Conservation (phyloP, 92 coral and sea anemone species). For the Phenganax subtilis region DNA sequence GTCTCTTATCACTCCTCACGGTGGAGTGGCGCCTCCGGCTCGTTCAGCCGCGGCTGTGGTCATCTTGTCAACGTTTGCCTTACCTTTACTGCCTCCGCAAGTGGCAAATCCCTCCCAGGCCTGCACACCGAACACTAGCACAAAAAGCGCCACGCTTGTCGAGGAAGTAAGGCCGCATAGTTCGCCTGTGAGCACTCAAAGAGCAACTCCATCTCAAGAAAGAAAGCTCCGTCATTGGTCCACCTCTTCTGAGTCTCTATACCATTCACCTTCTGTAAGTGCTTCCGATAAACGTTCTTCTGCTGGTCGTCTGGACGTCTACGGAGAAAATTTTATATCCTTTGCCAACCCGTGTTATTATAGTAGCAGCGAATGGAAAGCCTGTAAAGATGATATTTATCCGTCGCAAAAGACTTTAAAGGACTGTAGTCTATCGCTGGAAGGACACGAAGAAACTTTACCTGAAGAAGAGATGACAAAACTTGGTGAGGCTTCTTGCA, state of each 20-base stretch:
- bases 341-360: slow-evolving; percentile 19
- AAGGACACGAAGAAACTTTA: background rate
- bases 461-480: background rate
- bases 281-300: slow-evolving; percentile 26
- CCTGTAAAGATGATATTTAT: background rate
- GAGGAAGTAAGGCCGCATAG: slow-evolving; percentile 26
- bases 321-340: slow-evolving; percentile 10
- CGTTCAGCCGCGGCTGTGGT: slow-evolving; percentile 37
- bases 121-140: background rate
- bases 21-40: slow-evolving; percentile 29
- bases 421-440: background rate
- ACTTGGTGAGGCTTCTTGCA: too few relatives aligned
- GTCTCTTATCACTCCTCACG: slow-evolving; percentile 28
- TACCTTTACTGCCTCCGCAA: slow-evolving; percentile 27
- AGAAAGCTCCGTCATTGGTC: slow-evolving; percentile 10
- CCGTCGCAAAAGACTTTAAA: background rate
- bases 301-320: background rate
- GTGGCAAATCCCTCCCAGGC: slow-evolving; percentile 4
- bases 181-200: slow-evolving; percentile 24
- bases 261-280: background rate
- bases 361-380: slow-evolving; percentile 21
- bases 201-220: background rate
- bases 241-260: slow-evolving; percentile 16
- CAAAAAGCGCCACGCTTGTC: background rate
- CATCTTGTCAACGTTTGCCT: slow-evolving; percentile 23